These are phyloP conservation scores for Sebastes baramenuke DNA, from an alignment of 2,797 vertebrate genomes.

Conservation along the genomic window DNA sequence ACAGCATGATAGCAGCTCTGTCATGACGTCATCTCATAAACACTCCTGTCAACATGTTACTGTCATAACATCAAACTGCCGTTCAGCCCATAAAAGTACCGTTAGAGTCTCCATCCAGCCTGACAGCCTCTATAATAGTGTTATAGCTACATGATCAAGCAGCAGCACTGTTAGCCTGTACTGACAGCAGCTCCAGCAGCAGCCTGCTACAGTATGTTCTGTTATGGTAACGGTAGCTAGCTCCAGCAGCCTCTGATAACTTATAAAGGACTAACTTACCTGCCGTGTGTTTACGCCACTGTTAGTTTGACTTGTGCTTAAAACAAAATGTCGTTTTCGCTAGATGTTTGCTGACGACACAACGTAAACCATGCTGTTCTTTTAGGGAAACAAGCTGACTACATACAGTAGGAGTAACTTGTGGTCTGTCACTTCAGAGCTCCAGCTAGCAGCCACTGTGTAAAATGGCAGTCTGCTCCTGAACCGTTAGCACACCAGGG, in stretches of 20 bases:
- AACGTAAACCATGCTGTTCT: background rate
- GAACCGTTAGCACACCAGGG: conserved; percentile 23
- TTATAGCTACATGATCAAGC: background rate
- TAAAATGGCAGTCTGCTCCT: conserved; percentile 65
- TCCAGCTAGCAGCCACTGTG: conserved; percentile 34
- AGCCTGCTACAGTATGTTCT: background rate
- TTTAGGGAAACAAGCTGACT: background rate
- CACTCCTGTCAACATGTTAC: background rate
- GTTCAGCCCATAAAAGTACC: background rate
- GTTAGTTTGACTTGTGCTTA: conserved; percentile 38
- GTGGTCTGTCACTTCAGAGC: conserved; percentile 24
- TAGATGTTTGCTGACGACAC: background rate
- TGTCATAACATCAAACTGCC: background rate
- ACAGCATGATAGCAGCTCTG: background rate
- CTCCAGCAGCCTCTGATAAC: conserved; percentile 26
- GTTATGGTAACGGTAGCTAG: conserved; percentile 41
- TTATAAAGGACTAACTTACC: conserved; percentile 61
- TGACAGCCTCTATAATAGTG: background rate
- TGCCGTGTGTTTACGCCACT: conserved; percentile 37
- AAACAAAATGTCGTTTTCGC: background rate
- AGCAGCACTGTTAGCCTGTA: background rate
- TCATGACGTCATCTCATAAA: background rate
- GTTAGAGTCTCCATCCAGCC: background rate
- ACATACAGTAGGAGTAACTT: background rate
- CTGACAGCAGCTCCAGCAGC: background rate